Evolutionary conservation across 1,140 invertebrate genomes (phyloP).

Genomic region (Drosophila burlai): DNA sequence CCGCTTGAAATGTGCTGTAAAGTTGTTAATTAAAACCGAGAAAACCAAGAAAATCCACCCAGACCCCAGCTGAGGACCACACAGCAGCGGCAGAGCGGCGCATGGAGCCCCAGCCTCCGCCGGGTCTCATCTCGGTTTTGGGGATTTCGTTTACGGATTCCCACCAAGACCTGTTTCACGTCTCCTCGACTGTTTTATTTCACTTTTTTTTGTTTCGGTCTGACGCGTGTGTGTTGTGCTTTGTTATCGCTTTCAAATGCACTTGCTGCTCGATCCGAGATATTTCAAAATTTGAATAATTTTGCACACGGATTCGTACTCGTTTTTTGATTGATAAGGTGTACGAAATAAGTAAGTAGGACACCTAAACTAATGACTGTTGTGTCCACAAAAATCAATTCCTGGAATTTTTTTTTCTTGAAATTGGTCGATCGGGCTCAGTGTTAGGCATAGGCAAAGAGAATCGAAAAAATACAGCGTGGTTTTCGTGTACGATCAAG

Average conservation of each 20-base stretch:
- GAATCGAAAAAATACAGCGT: no score
- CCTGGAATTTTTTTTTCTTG: no score
- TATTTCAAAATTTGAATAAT: conserved; percentile 56
- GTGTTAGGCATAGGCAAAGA: no score
- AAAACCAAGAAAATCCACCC: conserved; percentile 60
- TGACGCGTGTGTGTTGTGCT: conserved; percentile 9
- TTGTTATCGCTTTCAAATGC: conserved; percentile 57
- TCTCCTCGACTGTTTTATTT: conserved; percentile 6
- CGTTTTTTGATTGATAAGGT: conserved; percentile 64
- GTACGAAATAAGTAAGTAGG: no score
- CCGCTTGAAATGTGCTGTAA: conserved; percentile 74
- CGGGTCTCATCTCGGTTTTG: conserved; percentile 30
- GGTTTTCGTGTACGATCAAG: no score
- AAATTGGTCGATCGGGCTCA: no score
- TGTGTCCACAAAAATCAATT: no score
- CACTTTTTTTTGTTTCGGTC: neutral
- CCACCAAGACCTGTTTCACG: conserved; percentile 61
- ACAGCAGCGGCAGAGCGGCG: conserved; percentile 40
- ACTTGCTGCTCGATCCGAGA: conserved; percentile 46
- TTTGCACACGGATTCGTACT: conserved; percentile 53
- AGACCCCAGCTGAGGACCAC: conserved; percentile 50
- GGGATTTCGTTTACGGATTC: conserved; percentile 60
- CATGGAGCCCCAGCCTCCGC: neutral
- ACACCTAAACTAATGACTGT: no score
- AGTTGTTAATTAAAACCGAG: conserved; percentile 80